Conservation (phyloP, 2,113 vertebrate species). For the Taurulus bubalis region DNA sequence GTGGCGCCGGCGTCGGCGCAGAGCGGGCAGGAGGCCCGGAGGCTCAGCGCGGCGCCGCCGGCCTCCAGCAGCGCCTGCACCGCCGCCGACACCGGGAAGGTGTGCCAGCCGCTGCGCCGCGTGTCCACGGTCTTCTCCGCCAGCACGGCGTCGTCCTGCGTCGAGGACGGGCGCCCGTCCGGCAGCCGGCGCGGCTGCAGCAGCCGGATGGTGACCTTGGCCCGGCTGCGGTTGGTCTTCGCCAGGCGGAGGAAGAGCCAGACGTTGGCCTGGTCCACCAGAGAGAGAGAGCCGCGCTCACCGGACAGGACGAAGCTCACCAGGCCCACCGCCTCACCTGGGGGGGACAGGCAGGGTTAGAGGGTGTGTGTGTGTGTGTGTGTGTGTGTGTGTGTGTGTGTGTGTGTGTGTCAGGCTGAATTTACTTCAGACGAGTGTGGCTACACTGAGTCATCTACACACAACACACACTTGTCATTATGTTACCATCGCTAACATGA, state of each 20-base stretch:
- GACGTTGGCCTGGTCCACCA: conserved; percentile 94
- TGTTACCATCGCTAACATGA: conserved; percentile 28
- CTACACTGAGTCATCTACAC: conserved; percentile 45
- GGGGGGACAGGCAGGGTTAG: too few relatives aligned
- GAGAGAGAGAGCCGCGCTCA: conserved; percentile 89
- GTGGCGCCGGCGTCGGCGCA: conserved; percentile 90
- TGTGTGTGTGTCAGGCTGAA: too few relatives aligned
- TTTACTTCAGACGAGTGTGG: not conserved
- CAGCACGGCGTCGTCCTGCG: conserved; percentile 82
- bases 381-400: too few relatives aligned
- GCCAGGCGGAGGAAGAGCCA: conserved; percentile 96
- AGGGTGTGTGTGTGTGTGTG: too few relatives aligned
- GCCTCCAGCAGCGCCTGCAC: conserved; percentile 88
- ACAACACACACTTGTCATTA: conserved; percentile 41
- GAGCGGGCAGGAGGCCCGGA: conserved; percentile 90
- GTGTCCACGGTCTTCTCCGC: conserved; percentile 93
- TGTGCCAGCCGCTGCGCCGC: conserved; percentile 96
- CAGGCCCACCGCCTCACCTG: conserved; percentile 85
- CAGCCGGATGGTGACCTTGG: conserved; percentile 91
- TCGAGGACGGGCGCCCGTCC: conserved; percentile 26
- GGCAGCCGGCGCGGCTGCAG: conserved; percentile 84
- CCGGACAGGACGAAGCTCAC: conserved; percentile 94
- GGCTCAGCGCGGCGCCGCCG: conserved; percentile 76
- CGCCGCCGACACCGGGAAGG: conserved; percentile 89
- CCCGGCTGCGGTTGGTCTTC: conserved; percentile 92